phyloP scores from a whole-genome alignment of 2,113 vertebrate genomes.

The Istiophorus platypterus region DNA sequence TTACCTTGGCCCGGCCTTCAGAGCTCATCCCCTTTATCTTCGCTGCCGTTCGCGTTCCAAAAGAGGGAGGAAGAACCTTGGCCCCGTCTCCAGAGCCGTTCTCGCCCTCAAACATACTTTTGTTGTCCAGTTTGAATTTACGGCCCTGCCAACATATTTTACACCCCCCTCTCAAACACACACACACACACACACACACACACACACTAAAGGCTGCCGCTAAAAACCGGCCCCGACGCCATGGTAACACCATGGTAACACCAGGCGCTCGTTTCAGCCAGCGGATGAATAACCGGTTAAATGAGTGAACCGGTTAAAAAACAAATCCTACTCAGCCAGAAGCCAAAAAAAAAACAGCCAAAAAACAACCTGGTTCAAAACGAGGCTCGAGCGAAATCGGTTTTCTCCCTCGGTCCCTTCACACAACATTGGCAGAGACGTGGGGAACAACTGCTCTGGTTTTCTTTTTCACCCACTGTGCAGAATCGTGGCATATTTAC shows the following conservation, averaged over 20 bases:
- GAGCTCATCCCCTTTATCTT: conserved; percentile 54
- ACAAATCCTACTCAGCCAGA: too few species aligned
- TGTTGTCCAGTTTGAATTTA: conserved; percentile 37
- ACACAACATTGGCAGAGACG: conserved; percentile 10
- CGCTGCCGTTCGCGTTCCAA: conserved; percentile 35
- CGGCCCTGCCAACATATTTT: conserved; percentile 19
- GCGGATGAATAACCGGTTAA: conserved; percentile 34
- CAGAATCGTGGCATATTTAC: conserved; percentile 47
- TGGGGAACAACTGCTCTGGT: conserved; percentile 14
- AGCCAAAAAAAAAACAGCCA: conserved; percentile 1
- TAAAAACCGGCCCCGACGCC: too few species aligned
- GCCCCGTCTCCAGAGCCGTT: conserved; percentile 42
- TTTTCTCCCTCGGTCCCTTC: neutral
- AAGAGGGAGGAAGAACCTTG: conserved; percentile 41
- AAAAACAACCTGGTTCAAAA: too few species aligned
- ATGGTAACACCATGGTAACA: conserved; percentile 40
- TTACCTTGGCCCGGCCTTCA: conserved; percentile 47
- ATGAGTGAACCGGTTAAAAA: too few species aligned
- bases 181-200: neutral
- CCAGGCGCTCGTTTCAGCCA: conserved; percentile 1
- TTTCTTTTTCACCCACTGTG: conserved; percentile 49
- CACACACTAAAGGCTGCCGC: neutral
- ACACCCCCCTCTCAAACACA: neutral
- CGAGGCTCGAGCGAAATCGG: neutral
- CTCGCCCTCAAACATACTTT: conserved; percentile 29